Evolutionary conservation across 2,888 invertebrate genomes (phyloP).

Genomic region (Ochropleura plecta): DNA sequence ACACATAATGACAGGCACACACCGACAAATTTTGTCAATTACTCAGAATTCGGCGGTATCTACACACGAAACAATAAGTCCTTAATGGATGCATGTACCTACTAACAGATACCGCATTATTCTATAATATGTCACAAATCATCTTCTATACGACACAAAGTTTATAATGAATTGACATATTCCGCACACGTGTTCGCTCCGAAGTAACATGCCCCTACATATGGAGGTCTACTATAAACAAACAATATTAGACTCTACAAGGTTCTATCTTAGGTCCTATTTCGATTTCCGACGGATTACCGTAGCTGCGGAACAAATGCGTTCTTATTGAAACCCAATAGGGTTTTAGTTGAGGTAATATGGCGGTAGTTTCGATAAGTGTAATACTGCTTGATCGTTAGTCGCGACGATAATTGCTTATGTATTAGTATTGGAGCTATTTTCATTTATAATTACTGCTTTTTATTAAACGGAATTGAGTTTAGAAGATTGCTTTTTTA

Average conservation of each 20-base stretch:
- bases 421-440: conserved; percentile 61
- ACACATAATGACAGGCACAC: conserved; percentile 74
- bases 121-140: conserved; percentile 90
- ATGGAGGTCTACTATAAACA: conserved; percentile 44
- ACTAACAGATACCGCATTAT: conserved; percentile 87
- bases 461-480: conserved; percentile 57
- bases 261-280: conserved; percentile 28
- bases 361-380: conserved; percentile 68
- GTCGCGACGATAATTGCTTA: conserved; percentile 69
- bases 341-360: conserved; percentile 64
- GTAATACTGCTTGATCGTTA: conserved; percentile 71
- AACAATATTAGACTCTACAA: conserved; percentile 65
- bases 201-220: conserved; percentile 71
- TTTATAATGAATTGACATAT: conserved; percentile 90
- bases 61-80: conserved; percentile 83
- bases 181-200: conserved; percentile 85
- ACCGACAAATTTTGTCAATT: conserved; percentile 83
- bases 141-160: conserved; percentile 87
- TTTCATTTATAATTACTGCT: conserved; percentile 62
- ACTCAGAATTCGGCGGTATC: conserved; percentile 79
- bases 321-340: conserved; percentile 71
- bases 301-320: conserved; percentile 66
- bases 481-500: conserved; percentile 60
- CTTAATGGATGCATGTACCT: conserved; percentile 82
- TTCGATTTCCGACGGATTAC: conserved; percentile 27